These are phyloP conservation scores for Sitobion miscanthi DNA, from an alignment of 1,140 invertebrate species.

Conservation along the genomic window DNA sequence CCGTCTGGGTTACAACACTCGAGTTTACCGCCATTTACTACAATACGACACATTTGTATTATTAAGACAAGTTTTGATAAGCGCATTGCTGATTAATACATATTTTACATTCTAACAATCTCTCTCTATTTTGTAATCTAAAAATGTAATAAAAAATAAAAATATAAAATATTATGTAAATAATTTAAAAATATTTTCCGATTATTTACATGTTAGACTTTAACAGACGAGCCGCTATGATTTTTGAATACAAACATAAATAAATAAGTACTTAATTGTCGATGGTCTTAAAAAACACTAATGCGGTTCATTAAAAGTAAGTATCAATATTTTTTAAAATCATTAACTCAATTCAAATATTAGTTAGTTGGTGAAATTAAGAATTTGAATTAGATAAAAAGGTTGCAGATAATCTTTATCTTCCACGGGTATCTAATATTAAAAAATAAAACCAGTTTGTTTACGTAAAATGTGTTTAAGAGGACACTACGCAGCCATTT, in stretches of 20 bases:
- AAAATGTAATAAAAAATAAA: background rate
- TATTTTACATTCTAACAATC: background rate
- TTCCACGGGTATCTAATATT: background rate
- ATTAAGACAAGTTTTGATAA: background rate
- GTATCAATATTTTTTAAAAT: background rate
- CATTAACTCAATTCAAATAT: background rate
- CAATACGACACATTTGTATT: background rate
- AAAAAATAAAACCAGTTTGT: background rate
- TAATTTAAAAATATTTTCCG: background rate
- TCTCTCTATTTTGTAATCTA: background rate
- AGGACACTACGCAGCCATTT: no score
- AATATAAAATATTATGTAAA: background rate
- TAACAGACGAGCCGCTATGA: rapidly evolving
- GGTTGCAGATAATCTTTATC: background rate
- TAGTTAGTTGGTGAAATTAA: background rate
- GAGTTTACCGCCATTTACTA: background rate
- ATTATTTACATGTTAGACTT: background rate
- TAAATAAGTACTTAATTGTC: background rate
- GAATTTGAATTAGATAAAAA: background rate
- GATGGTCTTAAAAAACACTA: background rate
- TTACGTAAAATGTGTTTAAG: background rate
- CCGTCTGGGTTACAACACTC: constrained; percentile 21
- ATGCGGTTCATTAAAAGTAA: background rate
- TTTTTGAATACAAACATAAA: background rate
- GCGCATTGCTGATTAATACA: background rate